Base-by-base conservation (phyloP, 2,888 invertebrate species). In the Plagodis dolabraria region DNA sequence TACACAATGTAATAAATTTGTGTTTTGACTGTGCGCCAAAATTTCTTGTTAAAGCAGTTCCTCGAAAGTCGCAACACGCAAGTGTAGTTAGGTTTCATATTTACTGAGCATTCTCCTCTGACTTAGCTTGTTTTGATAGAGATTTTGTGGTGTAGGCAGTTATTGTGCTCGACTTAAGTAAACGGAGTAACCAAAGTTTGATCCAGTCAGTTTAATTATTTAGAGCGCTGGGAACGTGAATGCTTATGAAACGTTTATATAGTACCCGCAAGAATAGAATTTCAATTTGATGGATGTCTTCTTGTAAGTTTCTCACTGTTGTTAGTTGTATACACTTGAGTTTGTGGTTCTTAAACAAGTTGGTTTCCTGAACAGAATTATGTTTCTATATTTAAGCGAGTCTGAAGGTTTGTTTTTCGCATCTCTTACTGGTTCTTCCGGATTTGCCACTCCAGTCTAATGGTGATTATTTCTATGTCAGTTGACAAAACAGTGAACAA, bases 71-170 rank as follows among this genome's bases (percentile, higher is more conserved):
- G 22, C 48, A 59, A 53, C 38, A 58, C 6, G 22, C 35, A 47
- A 54, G 42, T 43, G 46, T 50, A 53, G 52, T 52, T 47, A 47
- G 34, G 8, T 12, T 48, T 10, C 55, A 56, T 56, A 49, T 60
- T 56, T 60, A 42, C 60, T 42, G 48, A 46, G 45, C 52, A 45
- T 52, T 60, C 40, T 10, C 42, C 34, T 34, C 55, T 45, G 60
- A 51, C 42, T 56, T 34, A 38, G 60, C 48, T 56, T 55, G 52
- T 60, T 56, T 60, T 60, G 55, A 55, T 52, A 60, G 38, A 48
- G 47, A 56, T 56, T 56, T 42, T 49, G 55, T 46, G 55, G 48
- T 48, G 52, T 55, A 60, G 45, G 56, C 60, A 45, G 53, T 56
- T 55, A 60, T 56, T 52, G 55, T 60, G 45, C 52, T 60, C 35